Evolutionary conservation across 2,113 vertebrate species (phyloP).

Genomic region (Prionailurus viverrinus): DNA sequence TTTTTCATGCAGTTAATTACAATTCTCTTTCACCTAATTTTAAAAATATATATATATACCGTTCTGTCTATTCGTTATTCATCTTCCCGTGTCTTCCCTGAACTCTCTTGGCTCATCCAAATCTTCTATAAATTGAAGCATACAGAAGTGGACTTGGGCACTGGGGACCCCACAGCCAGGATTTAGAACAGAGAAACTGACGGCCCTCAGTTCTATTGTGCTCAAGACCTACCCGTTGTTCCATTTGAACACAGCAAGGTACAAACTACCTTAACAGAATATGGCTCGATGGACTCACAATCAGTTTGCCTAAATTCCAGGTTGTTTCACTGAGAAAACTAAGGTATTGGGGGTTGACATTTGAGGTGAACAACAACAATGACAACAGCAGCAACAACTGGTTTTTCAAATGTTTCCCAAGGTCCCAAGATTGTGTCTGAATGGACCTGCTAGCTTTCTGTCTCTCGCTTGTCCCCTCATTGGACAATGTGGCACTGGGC

Average conservation of each 20-base stretch:
- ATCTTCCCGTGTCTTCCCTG: neutral
- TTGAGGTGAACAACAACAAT: neutral
- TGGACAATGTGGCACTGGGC: fast-evolving
- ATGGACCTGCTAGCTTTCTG: neutral
- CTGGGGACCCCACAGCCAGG: neutral
- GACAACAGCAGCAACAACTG: neutral
- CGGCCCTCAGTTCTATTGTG: neutral
- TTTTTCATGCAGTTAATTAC: neutral
- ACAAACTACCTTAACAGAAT: neutral
- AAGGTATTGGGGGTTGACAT: neutral
- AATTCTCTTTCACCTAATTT: neutral
- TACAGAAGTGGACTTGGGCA: neutral
- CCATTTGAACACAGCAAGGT: neutral
- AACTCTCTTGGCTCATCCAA: neutral
- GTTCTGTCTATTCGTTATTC: neutral
- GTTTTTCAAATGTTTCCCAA: neutral
- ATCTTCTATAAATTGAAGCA: neutral
- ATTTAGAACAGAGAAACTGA: neutral
- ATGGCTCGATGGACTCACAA: too few relatives aligned
- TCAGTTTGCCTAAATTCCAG: neutral
- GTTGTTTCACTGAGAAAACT: neutral
- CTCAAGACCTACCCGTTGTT: neutral
- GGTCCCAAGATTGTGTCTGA: neutral
- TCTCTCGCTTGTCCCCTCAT: too few relatives aligned
- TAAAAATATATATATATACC: neutral